Percentiles rank a stretch among this genome's conserved stretches.
Evolutionary conservation across 2,113 vertebrate species (phyloP).

Genomic region (Neomonachus schauinslandi): DNA sequence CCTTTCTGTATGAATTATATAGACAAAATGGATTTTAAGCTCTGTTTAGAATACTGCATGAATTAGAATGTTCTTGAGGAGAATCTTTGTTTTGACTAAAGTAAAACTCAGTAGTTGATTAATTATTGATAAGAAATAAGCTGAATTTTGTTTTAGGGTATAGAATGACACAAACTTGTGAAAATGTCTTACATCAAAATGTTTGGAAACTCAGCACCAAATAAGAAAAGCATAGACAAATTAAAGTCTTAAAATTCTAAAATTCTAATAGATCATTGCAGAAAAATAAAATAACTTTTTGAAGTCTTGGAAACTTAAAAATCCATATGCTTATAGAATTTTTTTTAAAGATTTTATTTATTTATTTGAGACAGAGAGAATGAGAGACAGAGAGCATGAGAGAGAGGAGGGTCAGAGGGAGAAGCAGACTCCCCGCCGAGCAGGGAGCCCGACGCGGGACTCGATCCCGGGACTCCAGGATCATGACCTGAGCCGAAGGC

Average conservation of each 20-base stretch:
- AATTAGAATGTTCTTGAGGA: background rate
- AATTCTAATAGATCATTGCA: background rate
- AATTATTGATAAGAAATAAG: background rate
- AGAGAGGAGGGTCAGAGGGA: too few relatives aligned
- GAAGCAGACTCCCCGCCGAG: too few relatives aligned
- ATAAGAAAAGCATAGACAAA: background rate
- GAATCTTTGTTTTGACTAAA: background rate
- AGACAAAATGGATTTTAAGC: background rate
- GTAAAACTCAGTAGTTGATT: background rate
- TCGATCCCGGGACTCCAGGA: too few relatives aligned
- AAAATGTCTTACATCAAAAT: background rate
- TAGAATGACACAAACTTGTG: background rate
- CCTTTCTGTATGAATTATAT: background rate
- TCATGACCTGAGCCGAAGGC: too few relatives aligned
- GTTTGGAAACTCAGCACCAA: background rate
- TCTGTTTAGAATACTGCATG: background rate
- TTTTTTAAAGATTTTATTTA: too few relatives aligned
- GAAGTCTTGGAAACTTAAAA: background rate
- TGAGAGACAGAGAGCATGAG: too few relatives aligned
- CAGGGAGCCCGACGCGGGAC: too few relatives aligned
- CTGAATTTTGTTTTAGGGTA: background rate
- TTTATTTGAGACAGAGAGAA: too few relatives aligned
- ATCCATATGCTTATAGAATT: background rate
- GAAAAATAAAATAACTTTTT: background rate
- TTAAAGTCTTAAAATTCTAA: slow-evolving; percentile 2